Evolutionary conservation across 1,140 invertebrate species (phyloP).

Genomic region (roundworm (Caenorhabditis elegans)): DNA sequence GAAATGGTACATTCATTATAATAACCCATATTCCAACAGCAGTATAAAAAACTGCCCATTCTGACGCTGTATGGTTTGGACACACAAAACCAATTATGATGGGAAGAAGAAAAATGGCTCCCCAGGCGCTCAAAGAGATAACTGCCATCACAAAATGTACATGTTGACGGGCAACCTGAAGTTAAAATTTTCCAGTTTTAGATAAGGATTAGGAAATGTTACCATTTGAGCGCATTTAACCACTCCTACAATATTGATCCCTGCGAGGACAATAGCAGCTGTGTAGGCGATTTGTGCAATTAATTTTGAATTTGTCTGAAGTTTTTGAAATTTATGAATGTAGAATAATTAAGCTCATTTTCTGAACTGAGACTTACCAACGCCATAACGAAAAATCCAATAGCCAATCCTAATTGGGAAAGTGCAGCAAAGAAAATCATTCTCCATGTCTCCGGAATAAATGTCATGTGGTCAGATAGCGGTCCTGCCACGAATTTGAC

Average conservation of each 20-base stretch:
- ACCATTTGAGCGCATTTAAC: constrained; percentile 51
- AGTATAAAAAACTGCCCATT: constrained; percentile 40
- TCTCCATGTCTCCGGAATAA: constrained; percentile 33
- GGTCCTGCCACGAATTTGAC: constrained; percentile 48
- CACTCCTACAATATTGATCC: constrained; percentile 47
- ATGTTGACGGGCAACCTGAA: constrained; percentile 53
- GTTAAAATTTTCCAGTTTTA: neutral
- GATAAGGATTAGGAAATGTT: neutral
- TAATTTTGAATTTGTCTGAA: constrained; percentile 17
- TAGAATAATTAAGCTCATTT: neutral
- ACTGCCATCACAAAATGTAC: constrained; percentile 49
- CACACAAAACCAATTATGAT: constrained; percentile 45
- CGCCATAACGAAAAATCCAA: constrained; percentile 47
- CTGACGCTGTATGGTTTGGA: constrained; percentile 38
- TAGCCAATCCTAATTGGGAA: constrained; percentile 43
- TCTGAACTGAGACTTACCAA: neutral
- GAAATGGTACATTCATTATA: constrained; percentile 34
- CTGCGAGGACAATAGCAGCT: constrained; percentile 42
- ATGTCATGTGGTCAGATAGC: constrained; percentile 47
- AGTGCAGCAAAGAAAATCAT: constrained; percentile 45
- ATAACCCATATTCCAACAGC: constrained; percentile 13
- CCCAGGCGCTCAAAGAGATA: constrained; percentile 38
- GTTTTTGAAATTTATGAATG: neutral
- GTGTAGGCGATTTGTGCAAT: constrained; percentile 43
- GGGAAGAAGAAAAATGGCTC: constrained; percentile 46